Evolutionary conservation across 2,113 vertebrate genomes (phyloP).

Genomic region (Cinclus cinclus): DNA sequence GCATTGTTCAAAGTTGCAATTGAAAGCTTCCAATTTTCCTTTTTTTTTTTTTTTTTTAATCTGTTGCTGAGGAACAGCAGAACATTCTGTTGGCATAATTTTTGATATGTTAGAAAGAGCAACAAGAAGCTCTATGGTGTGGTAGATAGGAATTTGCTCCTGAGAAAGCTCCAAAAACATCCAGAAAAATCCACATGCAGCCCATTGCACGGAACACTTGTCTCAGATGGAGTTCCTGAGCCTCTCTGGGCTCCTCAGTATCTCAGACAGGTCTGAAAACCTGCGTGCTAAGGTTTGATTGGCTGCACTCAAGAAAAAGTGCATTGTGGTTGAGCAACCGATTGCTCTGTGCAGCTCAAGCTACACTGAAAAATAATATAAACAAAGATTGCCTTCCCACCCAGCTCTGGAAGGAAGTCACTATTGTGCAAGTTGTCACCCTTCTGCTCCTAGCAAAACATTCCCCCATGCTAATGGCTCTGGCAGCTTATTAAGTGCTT

Average conservation of each 20-base stretch:
- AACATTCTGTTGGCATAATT: background rate
- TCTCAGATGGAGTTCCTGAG: background rate
- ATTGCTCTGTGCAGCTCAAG: background rate
- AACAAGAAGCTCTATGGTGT: background rate
- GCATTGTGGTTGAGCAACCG: background rate
- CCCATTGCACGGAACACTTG: background rate
- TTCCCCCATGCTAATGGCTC: background rate
- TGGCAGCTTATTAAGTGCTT: background rate
- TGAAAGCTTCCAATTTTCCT: constrained; percentile 10
- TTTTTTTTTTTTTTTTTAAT: background rate
- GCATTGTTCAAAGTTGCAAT: background rate
- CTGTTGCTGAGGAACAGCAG: background rate
- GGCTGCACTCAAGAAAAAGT: background rate
- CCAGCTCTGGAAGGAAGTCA: background rate
- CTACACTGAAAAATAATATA: background rate
- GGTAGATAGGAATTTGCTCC: background rate
- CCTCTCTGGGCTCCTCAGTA: background rate
- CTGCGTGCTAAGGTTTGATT: rapidly evolving
- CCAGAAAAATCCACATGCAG: background rate
- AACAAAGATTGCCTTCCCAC: background rate
- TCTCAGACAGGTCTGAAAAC: background rate
- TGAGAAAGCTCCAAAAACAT: background rate
- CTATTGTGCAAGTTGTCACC: background rate
- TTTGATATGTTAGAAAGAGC: background rate
- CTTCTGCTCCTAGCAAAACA: background rate